Evolutionary conservation across 2,888 invertebrate species (phyloP).

Genomic region (Melipona bicolor): DNA sequence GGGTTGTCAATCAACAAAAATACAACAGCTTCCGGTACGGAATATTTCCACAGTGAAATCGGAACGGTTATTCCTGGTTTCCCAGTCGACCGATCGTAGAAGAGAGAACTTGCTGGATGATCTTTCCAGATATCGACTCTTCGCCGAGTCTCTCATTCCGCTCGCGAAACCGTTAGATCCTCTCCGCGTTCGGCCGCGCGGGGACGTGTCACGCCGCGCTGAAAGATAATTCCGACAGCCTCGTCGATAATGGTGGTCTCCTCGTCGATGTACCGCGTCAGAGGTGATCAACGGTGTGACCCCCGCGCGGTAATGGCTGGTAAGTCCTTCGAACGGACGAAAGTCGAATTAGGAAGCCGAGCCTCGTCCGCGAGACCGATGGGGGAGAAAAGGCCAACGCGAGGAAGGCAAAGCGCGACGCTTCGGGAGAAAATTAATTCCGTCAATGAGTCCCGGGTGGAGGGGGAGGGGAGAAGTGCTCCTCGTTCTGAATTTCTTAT

Average conservation of each 20-base stretch:
- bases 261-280: slow-evolving; percentile 1
- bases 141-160: background rate
- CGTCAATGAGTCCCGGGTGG: slow-evolving; percentile 5
- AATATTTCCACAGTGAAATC: background rate
- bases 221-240: slow-evolving; percentile 7
- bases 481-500: slow-evolving; percentile 49
- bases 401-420: background rate
- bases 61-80: slow-evolving; percentile 8
- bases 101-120: background rate
- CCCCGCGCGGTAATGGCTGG: background rate
- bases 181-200: background rate
- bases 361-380: too few relatives aligned
- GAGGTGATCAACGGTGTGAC: slow-evolving; percentile 11
- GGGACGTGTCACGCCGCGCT: background rate
- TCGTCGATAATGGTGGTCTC: background rate
- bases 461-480: background rate
- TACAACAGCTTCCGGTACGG: background rate
- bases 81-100: background rate
- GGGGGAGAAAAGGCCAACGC: background rate
- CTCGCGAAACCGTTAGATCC: slow-evolving; percentile 23
- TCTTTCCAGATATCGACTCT: slow-evolving; percentile 1
- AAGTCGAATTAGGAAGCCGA: background rate
- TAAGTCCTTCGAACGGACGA: background rate
- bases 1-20: too few relatives aligned
- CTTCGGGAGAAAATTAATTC: slow-evolving; percentile 34